Evolutionary conservation across 2,797 vertebrate genomes (phyloP), one percentile per base, ranked within the genome.

Genomic region (Malurus splendens): DNA sequence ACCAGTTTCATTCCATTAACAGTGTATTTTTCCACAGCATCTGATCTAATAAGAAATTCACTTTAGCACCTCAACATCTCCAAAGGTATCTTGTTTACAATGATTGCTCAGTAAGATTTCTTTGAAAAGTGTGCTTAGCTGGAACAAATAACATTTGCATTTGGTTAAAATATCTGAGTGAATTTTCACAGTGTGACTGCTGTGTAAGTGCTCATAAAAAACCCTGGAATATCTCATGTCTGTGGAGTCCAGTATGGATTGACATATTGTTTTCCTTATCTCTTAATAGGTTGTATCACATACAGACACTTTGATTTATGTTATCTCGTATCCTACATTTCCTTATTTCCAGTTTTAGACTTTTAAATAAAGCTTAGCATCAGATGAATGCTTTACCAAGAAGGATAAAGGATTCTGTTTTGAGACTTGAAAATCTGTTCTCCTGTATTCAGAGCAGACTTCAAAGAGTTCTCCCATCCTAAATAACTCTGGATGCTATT

Each of bases 11-110:
- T 83, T 50, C 62, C 57, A 18, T 67, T 75, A 55, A 36, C 36
- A 42, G 7, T 11, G 2, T 20, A 16, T 64, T 87, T 85, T 65
- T 78, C 66, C 41, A 14, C 42, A 33, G 28, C 44, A 61, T 78
- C 48, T 84, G 30, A 61, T 68, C 18, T 65, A 74, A 65, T 16
- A 75, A 44, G n/a, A 81, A 91, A 83, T 55, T 74, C 44, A 75
- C 28, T 86, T 82, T 32, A 61, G 6, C 18, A 61, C n/a, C 23
- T 47, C 56, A 74, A 7, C 20, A 62, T 75, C 66, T 68, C 56
- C 66, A 68, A 72, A 90, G 13, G 24, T 9, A 62, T 76, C 65
- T 82, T 80, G 57, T 86, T 87, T 65, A 50, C 55, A 62, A 12
- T 30, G n/a, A 61, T 32, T 57, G 16, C 28, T 64, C 30, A 22